phyloP scores from a whole-genome alignment of 2,113 vertebrate species.

The Esox niger region DNA sequence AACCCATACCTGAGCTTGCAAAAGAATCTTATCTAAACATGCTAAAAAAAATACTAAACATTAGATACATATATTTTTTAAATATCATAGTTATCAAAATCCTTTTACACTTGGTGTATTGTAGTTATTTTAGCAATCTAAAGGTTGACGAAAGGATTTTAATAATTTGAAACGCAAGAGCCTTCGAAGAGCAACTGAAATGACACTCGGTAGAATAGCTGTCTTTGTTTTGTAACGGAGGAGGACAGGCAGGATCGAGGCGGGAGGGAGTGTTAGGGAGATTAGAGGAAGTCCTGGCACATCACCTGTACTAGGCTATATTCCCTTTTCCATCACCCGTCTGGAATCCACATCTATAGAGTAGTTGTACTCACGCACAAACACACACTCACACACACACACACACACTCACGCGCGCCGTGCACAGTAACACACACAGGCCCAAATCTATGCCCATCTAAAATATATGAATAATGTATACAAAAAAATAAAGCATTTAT shows the following conservation, averaged over 20 bases:
- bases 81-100: background rate
- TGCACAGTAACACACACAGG: background rate
- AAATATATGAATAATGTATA: background rate
- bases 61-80: background rate
- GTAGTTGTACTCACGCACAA: background rate
- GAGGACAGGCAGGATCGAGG: conserved; percentile 37
- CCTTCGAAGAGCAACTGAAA: conserved; percentile 39
- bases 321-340: conserved; percentile 41
- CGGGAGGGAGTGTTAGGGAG: conserved; percentile 35
- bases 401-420: too few relatives aligned
- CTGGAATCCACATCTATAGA: conserved; percentile 32
- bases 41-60: conserved; percentile 59
- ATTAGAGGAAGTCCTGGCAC: conserved; percentile 42
- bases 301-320: conserved; percentile 56
- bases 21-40: conserved; percentile 47
- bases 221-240: conserved; percentile 74
- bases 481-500: background rate
- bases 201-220: conserved; percentile 62
- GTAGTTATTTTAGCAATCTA: conserved; percentile 8
- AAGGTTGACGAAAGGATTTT: conserved; percentile 20
- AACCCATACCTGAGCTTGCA: conserved; percentile 34
- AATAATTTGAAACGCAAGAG: conserved; percentile 14
- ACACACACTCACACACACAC: background rate
- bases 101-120: background rate
- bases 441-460: background rate